A percentile compares a stretch with the other conserved stretches of the same genome.
Evolutionary conservation across 2,888 invertebrate species (phyloP).

Genomic region (Agrochola circellaris): DNA sequence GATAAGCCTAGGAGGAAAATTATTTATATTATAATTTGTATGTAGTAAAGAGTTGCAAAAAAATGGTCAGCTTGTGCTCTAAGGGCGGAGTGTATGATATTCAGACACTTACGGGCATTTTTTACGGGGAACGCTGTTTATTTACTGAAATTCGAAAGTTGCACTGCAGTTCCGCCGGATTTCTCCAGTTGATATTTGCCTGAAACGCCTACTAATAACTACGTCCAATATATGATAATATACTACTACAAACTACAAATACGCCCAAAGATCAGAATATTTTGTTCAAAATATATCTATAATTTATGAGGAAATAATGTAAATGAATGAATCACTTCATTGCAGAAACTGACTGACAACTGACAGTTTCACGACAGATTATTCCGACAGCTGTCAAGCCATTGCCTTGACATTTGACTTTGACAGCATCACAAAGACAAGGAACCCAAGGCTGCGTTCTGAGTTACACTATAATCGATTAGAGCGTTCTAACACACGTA

Average conservation of each 20-base stretch:
- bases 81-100: neutral
- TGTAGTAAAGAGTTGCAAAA: neutral
- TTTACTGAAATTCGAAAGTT: constrained; percentile 10
- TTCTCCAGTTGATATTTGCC: neutral
- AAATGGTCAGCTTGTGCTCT: neutral
- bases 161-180: constrained; percentile 15
- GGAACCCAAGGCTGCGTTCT: too few species aligned
- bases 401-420: neutral
- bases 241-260: neutral
- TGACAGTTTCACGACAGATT: too few species aligned
- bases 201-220: neutral
- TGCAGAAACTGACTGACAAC: neutral
- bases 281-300: neutral
- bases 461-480: too few species aligned
- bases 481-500: too few species aligned
- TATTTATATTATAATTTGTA: neutral
- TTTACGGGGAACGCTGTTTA: constrained; percentile 10
- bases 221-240: neutral
- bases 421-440: neutral
- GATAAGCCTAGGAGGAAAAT: constrained; percentile 95
- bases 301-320: constrained; percentile 13
- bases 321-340: constrained; percentile 46
- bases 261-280: neutral
- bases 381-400: too few species aligned
- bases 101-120: constrained; percentile 49